A percentile compares a stretch with the other conserved stretches of the same genome.
Evolutionary conservation across 2,888 invertebrate species (phyloP).

Genomic region (Uloborus plumipes): DNA sequence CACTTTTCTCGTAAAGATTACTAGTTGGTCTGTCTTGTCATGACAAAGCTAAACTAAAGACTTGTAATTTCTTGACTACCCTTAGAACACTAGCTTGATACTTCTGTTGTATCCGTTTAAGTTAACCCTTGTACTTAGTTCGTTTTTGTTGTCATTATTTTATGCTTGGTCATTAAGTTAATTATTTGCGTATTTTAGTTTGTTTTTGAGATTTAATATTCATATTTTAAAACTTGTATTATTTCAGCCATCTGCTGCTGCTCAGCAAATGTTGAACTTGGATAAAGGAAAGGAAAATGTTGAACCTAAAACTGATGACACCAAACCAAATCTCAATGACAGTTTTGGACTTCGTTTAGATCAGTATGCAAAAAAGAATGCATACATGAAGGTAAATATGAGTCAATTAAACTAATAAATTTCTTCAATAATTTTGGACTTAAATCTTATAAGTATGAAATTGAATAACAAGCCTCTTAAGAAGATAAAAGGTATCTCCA

Average conservation of each 20-base stretch:
- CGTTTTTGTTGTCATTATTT: too few species aligned
- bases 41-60: too few species aligned
- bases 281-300: constrained; percentile 64
- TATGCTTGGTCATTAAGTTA: not conserved
- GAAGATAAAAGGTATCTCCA: too few species aligned
- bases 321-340: constrained; percentile 68
- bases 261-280: constrained; percentile 80
- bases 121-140: too few species aligned
- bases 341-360: constrained; percentile 89
- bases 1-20: too few species aligned
- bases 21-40: too few species aligned
- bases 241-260: constrained; percentile 81
- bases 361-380: constrained; percentile 87
- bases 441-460: too few species aligned
- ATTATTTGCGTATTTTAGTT: not conserved
- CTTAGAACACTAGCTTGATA: too few species aligned
- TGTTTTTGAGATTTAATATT: not conserved
- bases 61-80: too few species aligned
- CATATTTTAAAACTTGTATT: not conserved
- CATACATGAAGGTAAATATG: constrained; percentile 76
- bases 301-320: constrained; percentile 59
- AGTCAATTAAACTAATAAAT: constrained; percentile 15
- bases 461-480: too few species aligned
- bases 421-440: not conserved
- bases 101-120: too few species aligned